Evolutionary conservation across 2,888 invertebrate genomes (phyloP).

Genomic region (Habroteleia sp.): DNA sequence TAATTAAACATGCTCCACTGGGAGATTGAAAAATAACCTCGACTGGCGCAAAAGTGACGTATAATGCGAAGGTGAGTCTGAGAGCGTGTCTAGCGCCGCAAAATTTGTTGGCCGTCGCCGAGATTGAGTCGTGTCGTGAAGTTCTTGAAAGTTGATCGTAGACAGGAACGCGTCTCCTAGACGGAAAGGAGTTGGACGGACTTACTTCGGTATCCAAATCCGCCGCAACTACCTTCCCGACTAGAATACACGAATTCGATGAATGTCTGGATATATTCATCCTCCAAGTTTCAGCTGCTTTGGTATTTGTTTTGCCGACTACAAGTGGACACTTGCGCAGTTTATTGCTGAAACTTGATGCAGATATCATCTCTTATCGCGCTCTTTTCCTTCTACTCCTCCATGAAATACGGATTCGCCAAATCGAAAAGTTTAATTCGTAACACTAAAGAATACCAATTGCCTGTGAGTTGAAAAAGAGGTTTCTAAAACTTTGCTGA

Average conservation of each 20-base stretch:
- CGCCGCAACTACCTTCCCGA: conserved; percentile 87
- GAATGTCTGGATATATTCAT: conserved; percentile 52
- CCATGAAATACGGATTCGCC: neutral
- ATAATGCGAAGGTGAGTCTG: conserved; percentile 29
- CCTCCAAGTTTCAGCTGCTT: conserved; percentile 33
- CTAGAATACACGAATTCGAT: conserved; percentile 72
- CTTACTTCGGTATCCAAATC: conserved; percentile 82
- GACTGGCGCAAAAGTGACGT: conserved; percentile 32
- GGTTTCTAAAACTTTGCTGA: conserved; percentile 11
- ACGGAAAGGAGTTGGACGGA: conserved; percentile 85
- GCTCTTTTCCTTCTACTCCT: neutral
- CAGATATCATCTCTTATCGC: conserved; percentile 42
- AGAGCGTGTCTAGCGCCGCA: conserved; percentile 41
- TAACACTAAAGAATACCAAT: conserved; percentile 1
- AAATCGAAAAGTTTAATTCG: conserved; percentile 32
- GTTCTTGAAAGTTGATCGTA: conserved; percentile 59
- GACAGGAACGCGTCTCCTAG: conserved; percentile 73
- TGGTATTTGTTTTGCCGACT: conserved; percentile 44
- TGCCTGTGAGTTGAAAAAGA: conserved; percentile 5
- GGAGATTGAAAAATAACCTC: conserved; percentile 20
- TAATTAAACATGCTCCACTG: conserved; percentile 16
- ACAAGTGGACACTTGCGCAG: conserved; percentile 38
- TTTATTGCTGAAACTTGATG: conserved; percentile 41
- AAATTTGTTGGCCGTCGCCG: conserved; percentile 45
- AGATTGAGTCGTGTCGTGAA: conserved; percentile 52